Evolutionary conservation across 2,888 invertebrate genomes (phyloP).

Genomic region (Tenthredo notha): DNA sequence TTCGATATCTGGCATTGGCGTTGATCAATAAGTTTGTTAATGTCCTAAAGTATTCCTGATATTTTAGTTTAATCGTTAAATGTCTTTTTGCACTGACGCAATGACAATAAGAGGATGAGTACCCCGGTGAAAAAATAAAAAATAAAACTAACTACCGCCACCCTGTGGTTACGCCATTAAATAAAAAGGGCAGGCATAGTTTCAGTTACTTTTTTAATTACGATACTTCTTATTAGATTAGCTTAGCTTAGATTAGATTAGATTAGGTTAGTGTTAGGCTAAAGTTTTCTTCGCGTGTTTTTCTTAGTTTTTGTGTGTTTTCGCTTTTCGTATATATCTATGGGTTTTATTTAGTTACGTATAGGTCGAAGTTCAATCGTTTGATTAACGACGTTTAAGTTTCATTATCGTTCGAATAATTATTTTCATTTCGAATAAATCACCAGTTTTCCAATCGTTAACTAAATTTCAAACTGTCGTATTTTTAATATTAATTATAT

Average conservation of each 20-base stretch:
- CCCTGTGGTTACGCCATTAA: slow-evolving; percentile 32
- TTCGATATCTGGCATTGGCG: not conserved
- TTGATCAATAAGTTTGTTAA: not conserved
- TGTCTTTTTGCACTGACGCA: slow-evolving; percentile 49
- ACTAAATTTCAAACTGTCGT: not conserved
- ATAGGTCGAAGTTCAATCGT: not conserved
- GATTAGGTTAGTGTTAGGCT: slow-evolving; percentile 42
- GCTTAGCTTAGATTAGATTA: slow-evolving; percentile 29
- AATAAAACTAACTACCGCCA: slow-evolving; percentile 10
- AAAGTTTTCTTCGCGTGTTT: slow-evolving; percentile 46
- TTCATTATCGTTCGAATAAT: slow-evolving; percentile 44
- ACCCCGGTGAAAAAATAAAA: slow-evolving; percentile 54
- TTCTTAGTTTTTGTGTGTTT: slow-evolving; percentile 39
- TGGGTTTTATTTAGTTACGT: slow-evolving; percentile 5
- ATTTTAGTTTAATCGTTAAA: slow-evolving; percentile 36
- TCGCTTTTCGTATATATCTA: slow-evolving; percentile 15
- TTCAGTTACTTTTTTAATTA: slow-evolving; percentile 36
- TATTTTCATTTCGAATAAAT: slow-evolving; percentile 37
- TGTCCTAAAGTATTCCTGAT: slow-evolving; percentile 33
- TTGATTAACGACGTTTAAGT: not conserved
- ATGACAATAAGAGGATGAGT: slow-evolving; percentile 56
- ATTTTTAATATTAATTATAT: slow-evolving; percentile 4
- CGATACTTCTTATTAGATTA: slow-evolving; percentile 48
- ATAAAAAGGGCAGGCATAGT: slow-evolving; percentile 11
- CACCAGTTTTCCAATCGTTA: slow-evolving; percentile 44